Evolutionary conservation across 2,888 invertebrate genomes (phyloP).

Genomic region (Actias luna): DNA sequence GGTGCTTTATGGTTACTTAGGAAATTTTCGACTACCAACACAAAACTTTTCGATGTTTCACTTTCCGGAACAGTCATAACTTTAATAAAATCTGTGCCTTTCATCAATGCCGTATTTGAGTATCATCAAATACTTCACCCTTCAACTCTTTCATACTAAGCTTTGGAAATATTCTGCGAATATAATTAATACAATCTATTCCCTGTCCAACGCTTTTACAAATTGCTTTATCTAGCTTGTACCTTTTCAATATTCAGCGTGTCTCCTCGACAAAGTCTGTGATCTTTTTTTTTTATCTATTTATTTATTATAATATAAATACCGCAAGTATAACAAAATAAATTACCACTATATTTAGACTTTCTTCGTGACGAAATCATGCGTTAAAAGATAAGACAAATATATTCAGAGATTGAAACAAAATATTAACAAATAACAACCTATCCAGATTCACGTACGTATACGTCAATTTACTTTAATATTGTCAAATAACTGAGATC

Average conservation of each 20-base stretch:
- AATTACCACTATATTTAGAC: too few species aligned
- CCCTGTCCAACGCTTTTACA: background rate
- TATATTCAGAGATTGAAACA: too few species aligned
- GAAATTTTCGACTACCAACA: background rate
- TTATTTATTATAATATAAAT: too few species aligned
- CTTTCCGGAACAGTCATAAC: background rate
- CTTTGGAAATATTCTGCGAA: background rate
- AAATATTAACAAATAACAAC: too few species aligned
- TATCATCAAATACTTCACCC: background rate
- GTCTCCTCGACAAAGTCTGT: background rate
- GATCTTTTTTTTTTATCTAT: background rate
- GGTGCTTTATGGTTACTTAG: background rate
- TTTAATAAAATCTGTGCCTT: background rate
- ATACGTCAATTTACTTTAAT: too few species aligned
- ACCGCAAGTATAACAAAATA: too few species aligned
- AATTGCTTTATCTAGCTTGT: background rate
- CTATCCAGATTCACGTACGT: too few species aligned
- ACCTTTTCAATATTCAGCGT: background rate
- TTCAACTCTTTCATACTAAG: background rate
- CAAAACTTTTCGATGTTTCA: background rate
- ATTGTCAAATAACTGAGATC: too few species aligned
- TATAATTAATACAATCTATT: background rate
- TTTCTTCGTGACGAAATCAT: too few species aligned
- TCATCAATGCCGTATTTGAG: background rate
- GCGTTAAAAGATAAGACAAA: too few species aligned